phyloP scores from a whole-genome alignment of 2,113 vertebrate species.

The Rhabdornis inornatus region DNA sequence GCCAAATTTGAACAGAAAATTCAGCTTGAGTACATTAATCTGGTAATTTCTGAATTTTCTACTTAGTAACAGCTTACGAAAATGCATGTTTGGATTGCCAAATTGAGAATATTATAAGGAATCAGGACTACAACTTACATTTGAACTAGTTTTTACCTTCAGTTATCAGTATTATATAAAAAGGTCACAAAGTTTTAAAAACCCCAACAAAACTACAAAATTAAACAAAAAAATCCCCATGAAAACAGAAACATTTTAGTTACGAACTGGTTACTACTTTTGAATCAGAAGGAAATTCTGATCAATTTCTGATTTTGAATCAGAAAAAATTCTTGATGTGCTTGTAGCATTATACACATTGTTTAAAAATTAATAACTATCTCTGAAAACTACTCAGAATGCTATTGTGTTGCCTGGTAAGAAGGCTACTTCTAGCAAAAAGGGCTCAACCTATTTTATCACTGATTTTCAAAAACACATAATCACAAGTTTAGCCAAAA shows the following conservation, averaged over 20 bases:
- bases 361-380: background rate
- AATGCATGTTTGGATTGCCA: background rate
- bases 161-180: background rate
- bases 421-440: background rate
- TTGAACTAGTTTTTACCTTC: background rate
- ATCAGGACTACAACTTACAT: rapidly evolving
- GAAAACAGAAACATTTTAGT: background rate
- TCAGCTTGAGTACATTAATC: background rate
- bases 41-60: background rate
- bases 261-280: background rate
- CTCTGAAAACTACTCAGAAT: background rate
- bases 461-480: background rate
- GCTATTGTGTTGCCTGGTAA: background rate
- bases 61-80: background rate
- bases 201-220: background rate
- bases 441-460: background rate
- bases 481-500: background rate
- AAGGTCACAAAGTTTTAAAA: background rate
- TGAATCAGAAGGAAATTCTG: background rate
- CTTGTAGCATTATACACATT: background rate
- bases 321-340: background rate
- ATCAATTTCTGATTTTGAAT: too few species aligned
- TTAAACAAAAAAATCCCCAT: background rate
- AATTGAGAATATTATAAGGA: background rate
- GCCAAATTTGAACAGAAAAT: background rate